phyloP scores from a whole-genome alignment of 2,113 vertebrate genomes.

The Albula goreensis region DNA sequence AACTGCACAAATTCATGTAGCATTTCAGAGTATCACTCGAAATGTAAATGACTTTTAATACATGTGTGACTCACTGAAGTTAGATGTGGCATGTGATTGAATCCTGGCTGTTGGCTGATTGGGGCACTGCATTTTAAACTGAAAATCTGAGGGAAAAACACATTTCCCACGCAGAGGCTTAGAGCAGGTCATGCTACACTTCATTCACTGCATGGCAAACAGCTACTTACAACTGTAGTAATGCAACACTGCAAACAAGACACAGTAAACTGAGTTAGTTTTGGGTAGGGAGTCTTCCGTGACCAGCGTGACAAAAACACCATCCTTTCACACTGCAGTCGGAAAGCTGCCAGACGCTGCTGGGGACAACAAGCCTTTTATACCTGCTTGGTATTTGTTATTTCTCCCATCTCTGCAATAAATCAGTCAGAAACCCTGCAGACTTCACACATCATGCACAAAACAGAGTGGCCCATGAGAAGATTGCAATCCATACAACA shows the following conservation, averaged over 20 bases:
- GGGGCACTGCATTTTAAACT: conserved; percentile 31
- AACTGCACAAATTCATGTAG: neutral
- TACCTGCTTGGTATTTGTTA: neutral
- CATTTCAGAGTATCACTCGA: neutral
- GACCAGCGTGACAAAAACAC: neutral
- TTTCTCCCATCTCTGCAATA: neutral
- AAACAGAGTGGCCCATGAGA: neutral
- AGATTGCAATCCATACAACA: neutral
- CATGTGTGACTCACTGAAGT: neutral
- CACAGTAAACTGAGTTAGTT: conserved; percentile 34
- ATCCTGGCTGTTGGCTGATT: neutral
- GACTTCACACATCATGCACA: neutral
- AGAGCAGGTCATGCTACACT: conserved; percentile 31
- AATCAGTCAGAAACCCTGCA: neutral
- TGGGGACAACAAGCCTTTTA: neutral
- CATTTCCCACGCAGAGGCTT: neutral
- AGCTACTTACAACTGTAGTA: conserved; percentile 41
- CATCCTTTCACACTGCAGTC: neutral
- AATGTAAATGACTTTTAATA: neutral
- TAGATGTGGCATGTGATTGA: neutral
- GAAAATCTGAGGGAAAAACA: conserved; percentile 22
- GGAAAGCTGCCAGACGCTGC: neutral
- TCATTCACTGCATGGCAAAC: conserved; percentile 24
- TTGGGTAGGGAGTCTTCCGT: neutral
- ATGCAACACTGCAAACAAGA: conserved; percentile 43